Conservation (phyloP, 2,113 vertebrate species). For the Myrmophylax atrothorax region DNA sequence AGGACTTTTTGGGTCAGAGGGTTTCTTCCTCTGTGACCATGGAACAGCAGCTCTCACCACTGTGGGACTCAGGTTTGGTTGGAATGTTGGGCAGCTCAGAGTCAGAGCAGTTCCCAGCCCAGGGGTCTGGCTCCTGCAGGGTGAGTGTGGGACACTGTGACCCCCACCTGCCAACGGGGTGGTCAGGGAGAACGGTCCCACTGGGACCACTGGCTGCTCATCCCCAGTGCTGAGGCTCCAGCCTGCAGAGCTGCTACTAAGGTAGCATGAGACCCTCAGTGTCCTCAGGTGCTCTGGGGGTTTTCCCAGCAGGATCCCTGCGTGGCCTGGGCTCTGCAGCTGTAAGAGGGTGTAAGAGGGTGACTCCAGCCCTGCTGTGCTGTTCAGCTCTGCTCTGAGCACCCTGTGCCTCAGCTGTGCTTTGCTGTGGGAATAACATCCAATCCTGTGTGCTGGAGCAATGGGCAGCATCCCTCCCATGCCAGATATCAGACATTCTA, state of each 20-base stretch:
- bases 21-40: neutral
- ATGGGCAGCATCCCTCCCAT: neutral
- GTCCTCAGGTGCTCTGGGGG: neutral
- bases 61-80: neutral
- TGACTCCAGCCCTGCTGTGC: neutral
- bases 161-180: neutral
- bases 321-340: neutral
- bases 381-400: neutral
- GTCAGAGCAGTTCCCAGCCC: neutral
- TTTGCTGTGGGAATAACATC: neutral
- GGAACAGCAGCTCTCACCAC: neutral
- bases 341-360: neutral
- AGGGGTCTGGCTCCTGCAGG: neutral
- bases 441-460: rapidly evolving
- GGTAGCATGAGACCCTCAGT: rapidly evolving
- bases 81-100: neutral
- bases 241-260: neutral
- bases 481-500: rapidly evolving
- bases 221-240: neutral
- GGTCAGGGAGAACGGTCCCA: too few species aligned
- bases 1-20: neutral
- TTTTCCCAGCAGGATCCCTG: neutral
- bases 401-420: neutral
- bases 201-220: too few species aligned
- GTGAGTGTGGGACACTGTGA: neutral